Base-by-base conservation (phyloP, 2,888 invertebrate genomes). In the Saturnia pavonia region DNA sequence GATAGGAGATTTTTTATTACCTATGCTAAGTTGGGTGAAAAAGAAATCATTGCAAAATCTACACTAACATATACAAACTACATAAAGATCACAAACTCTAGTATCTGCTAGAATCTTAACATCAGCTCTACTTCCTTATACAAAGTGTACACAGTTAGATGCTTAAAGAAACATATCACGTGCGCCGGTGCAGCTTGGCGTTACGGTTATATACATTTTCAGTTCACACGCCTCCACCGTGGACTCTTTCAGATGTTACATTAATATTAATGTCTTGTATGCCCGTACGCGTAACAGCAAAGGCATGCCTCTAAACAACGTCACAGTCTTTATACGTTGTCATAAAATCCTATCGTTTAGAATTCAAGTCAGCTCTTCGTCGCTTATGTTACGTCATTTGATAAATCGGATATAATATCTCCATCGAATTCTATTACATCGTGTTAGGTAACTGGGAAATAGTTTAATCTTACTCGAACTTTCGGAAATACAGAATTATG, bases 131-230 rank as follows among this genome's bases (percentile, higher is more conserved):
- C 42, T 70, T 66, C 66, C 70, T 66, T 67, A 42, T 43, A 60
- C 65, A 83, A n/a, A n/a, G 34, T 65, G 63, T 65, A 65, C 54
- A 83, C 83, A 84, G 85, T 84, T 83, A 84, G 70, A 45, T 70
- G 68, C 42, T 87, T 80, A 80, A 77, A 73, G 70, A 91, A 74
- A 75, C 90, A 1, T 34, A 74, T 83, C 91, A 91, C 92, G 92
- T 80, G 78, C 80, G 70, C 43, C 54, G 54, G 22, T 71, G 27
- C 57, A 43, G 34, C 34, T 34, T 4, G 34, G 75, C 83, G 87
- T 85, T 89, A 90, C 90, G 89, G 88, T 85, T 86, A 89, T 91
- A 92, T 91, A 88, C 90, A 91, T 91, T 91, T 91, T 88, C 91
- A 92, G 91, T 92, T 92, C 93, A 89, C 93, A 93, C 91, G 91